phyloP scores from a whole-genome alignment of 2,113 vertebrate genomes.

The Pseudopipra pipra region DNA sequence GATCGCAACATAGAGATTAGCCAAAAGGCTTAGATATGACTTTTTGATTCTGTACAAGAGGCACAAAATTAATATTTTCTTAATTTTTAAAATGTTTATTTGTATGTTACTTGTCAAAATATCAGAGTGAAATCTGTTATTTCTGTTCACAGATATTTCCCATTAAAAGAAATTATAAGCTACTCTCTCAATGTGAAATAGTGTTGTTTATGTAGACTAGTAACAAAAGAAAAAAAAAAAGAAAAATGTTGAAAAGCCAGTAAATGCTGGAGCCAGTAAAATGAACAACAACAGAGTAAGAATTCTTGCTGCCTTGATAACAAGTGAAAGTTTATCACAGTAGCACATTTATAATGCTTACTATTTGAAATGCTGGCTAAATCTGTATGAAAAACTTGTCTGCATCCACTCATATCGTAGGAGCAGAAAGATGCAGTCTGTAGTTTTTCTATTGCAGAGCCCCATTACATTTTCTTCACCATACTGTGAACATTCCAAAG shows the following conservation, averaged over 20 bases:
- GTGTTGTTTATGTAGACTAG: constrained; percentile 51
- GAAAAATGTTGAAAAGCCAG: background rate
- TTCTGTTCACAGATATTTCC: constrained; percentile 28
- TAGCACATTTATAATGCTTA: background rate
- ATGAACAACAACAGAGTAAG: background rate
- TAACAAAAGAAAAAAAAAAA: background rate
- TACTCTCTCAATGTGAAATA: background rate
- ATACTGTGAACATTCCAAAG: constrained; percentile 9
- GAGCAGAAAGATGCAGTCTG: background rate
- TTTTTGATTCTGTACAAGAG: background rate
- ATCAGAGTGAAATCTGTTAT: constrained; percentile 14
- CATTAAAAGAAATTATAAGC: constrained; percentile 50
- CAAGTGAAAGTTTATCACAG: background rate
- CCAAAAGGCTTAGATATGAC: background rate
- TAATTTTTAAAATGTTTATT: background rate
- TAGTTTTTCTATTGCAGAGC: background rate
- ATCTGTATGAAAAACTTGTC: background rate
- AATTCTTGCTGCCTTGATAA: background rate
- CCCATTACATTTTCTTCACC: background rate
- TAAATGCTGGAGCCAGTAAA: background rate
- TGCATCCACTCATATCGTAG: background rate
- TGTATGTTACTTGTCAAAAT: background rate
- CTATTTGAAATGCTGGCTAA: constrained; percentile 4
- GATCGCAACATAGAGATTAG: background rate
- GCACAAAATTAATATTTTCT: background rate